These are phyloP conservation scores for Dryobates pubescens DNA, from an alignment of 2,797 vertebrate genomes.

Conservation along the genomic window DNA sequence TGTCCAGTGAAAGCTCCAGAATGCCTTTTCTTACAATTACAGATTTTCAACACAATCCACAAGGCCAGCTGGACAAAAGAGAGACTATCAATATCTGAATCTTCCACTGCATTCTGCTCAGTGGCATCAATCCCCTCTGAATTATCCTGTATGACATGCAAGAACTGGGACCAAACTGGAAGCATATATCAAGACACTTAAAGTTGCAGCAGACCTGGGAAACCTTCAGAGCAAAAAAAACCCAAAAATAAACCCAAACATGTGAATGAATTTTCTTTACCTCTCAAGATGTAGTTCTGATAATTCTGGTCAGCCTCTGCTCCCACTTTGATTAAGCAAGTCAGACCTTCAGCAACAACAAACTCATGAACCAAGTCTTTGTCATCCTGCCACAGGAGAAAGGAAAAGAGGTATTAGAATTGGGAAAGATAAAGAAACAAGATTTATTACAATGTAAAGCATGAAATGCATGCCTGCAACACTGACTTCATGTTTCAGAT, in stretches of 20 bases:
- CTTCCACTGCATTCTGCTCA: not conserved
- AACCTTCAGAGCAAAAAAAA: not conserved
- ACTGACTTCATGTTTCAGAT: not conserved
- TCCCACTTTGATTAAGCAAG: conserved; percentile 96
- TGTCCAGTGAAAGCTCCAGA: not conserved
- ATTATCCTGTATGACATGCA: not conserved
- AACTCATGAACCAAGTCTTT: conserved; percentile 98
- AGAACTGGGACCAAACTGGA: not conserved
- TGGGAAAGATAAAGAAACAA: not conserved
- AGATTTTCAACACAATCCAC: not conserved
- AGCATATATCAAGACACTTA: not conserved
- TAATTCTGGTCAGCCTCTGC: conserved; percentile 98
- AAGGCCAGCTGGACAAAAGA: not conserved
- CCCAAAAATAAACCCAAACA: not conserved
- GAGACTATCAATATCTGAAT: not conserved
- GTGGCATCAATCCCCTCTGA: not conserved
- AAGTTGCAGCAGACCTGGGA: not conserved
- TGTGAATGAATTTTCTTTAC: conserved; percentile 74
- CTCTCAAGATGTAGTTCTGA: conserved; percentile 98
- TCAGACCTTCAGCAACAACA: conserved; percentile 93
- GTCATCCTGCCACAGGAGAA: conserved; percentile 86
- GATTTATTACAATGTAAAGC: not conserved
- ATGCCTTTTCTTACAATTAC: not conserved
- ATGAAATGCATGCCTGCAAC: not conserved
- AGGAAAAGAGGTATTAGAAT: not conserved